Evolutionary conservation across 2,113 vertebrate species (phyloP), one percentile per base, ranked within the genome.

Genomic region (Pseudorhombus dupliciocellatus): DNA sequence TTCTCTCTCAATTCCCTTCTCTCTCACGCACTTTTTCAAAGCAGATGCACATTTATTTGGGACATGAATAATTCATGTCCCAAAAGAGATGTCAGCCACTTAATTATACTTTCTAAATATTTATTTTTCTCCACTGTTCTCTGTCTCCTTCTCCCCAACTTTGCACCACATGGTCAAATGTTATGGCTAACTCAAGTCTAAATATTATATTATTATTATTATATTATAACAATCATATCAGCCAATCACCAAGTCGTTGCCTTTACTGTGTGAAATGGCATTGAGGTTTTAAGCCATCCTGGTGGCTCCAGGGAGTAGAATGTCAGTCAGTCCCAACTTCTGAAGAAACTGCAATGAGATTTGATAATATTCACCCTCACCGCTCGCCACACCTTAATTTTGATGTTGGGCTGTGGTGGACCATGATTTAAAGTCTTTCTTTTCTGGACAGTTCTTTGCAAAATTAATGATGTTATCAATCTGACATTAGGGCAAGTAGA

Each of bases 21-120:
- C 70, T 75, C 60, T 66, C 62, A 34, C 59, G 20, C 55, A 73
- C 30, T 58, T 68, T 16, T 57, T 80, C 75, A 58, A 73, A 68
- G 80, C 44, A 83, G 62, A 90, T 89, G 90, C 79, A 81, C 68
- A 87, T 88, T 74, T 18, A 2, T 46, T 79, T 86, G 46, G n/a
- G n/a, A 71, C 61, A 90, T 92, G 84, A 91, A 93, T 93, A 83
- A 93, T 91, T 88, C 51, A 91, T 89, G 73, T 82, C 83, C 84
- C 84, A 71, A 84, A 84, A 91, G 89, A 90, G 56, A 90, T 90
- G 87, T 85, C 88, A 89, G 87, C 76, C 85, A 84, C 89, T 92
- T 93, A 89, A 93, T 92, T 91, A 90, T 83, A 87, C 85, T 91
- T 91, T 90, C 82, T 87, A 86, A 90, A 92, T 80, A 92, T 91